Evolutionary conservation across 1,140 invertebrate genomes (phyloP), one percentile per base, ranked within the genome.

Genomic region (Calliphora vicina): DNA sequence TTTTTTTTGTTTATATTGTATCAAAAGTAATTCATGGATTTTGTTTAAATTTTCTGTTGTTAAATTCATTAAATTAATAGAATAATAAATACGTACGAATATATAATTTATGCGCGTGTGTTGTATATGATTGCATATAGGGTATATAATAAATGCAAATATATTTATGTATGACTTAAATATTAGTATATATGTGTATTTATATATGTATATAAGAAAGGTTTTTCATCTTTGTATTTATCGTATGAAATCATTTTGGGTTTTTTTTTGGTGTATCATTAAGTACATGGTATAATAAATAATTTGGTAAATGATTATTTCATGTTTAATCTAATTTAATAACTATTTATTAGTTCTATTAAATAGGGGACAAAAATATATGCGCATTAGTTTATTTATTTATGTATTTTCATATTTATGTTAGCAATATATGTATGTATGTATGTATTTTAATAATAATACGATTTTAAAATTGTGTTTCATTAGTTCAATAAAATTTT

Each of bases 21-120:
- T 74, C 72, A 74, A 74, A 74, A 74, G 25, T 74, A 74, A 29
- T 74, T 74, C 72, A 74, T 74, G 26, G 25, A 72, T 72, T 72
- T 26, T 10, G 35, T 35, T 35, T 35, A 10, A 10, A 35, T 35
- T 5, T 35, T 26, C 26, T 72, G 25, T 71, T 71, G 61, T 72
- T 27, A 72, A 26, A 72, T 26, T 26, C 71, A 72, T 72, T 72
- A 26, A 23, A 26, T 27, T 72, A 26, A 72, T 72, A 27, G 71
- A 72, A 72, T 72, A 72, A 81, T 50, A 50, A 81, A 35, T 35
- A 35, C 35, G 35, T 35, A 35, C 10, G 45, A 15, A 50, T 50
- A n/a, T 50, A 50, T 50, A 12, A 3, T 50, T 12, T 15, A 50
- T 50, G 45, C 45, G 1, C 10, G 1, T 35, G 35, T 35, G 45